phyloP scores from a whole-genome alignment of 2,888 invertebrate species.

The Parnassius mnemosyne region DNA sequence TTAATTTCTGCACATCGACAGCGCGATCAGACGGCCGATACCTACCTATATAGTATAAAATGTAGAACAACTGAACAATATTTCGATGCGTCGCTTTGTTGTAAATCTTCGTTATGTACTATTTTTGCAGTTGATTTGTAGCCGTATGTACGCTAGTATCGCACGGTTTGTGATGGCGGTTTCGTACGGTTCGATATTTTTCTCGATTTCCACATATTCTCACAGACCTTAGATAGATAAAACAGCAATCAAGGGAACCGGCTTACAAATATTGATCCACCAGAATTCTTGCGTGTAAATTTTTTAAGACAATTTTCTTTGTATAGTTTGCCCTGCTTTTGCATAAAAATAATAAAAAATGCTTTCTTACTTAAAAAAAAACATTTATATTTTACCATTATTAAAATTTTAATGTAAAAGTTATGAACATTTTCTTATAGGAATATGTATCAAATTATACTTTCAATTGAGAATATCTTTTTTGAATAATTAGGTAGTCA shows the following conservation, averaged over 20 bases:
- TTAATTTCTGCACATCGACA: conserved; percentile 57
- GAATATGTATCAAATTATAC: too few species aligned
- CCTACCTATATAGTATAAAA: conserved; percentile 62
- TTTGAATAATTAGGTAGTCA: conserved; percentile 44
- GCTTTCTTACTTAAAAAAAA: too few species aligned
- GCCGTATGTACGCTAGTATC: conserved; percentile 6
- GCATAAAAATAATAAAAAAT: too few species aligned
- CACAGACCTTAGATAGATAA: neutral
- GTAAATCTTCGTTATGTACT: conserved; percentile 34
- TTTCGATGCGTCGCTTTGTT: conserved; percentile 48
- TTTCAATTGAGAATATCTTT: conserved; percentile 8
- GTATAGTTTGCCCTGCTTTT: too few species aligned
- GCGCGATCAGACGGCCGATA: conserved; percentile 59
- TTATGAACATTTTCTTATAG: too few species aligned
- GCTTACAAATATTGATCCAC: neutral
- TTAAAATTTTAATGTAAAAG: too few species aligned
- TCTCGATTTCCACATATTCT: neutral
- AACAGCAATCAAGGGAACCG: neutral
- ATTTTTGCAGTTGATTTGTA: conserved; percentile 33
- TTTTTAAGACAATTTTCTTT: too few species aligned
- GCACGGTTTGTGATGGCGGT: conserved; percentile 13
- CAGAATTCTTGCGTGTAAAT: too few species aligned
- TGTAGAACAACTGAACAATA: conserved; percentile 43
- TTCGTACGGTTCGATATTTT: conserved; percentile 31
- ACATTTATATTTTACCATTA: too few species aligned